A percentile compares a stretch with the other conserved stretches of the same genome.
Conservation (phyloP, 2,797 vertebrate species). For the Tamandua tetradactyla region DNA sequence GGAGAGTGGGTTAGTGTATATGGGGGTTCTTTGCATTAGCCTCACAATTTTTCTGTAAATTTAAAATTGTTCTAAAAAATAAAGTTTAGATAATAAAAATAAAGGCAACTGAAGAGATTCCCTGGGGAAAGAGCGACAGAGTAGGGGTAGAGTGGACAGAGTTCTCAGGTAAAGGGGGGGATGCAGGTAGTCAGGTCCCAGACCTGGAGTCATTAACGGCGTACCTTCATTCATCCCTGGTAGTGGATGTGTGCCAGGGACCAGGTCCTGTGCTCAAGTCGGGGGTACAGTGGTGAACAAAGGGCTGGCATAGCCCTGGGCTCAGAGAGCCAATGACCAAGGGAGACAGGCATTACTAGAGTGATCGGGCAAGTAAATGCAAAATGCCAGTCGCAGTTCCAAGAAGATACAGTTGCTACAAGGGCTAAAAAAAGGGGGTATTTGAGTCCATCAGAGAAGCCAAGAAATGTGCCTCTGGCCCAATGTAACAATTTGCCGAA, state of each 20-base stretch:
- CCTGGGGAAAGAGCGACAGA: not conserved
- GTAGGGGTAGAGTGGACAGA: not conserved
- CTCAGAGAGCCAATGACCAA: not conserved
- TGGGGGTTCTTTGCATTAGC: not conserved
- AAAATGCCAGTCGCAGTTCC: not conserved
- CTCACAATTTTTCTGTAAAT: not conserved
- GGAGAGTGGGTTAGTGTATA: not conserved
- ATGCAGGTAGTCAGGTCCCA: not conserved
- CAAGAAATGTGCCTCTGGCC: not conserved
- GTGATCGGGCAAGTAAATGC: not conserved
- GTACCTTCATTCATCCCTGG: not conserved
- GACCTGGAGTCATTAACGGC: not conserved
- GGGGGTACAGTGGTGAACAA: not conserved
- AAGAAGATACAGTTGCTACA: accelerated
- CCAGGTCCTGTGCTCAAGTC: not conserved
- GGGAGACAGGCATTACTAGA: not conserved
- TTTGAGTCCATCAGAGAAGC: not conserved
- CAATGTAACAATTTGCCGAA: not conserved
- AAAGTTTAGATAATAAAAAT: not conserved
- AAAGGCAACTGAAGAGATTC: not conserved
- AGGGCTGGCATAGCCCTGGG: not conserved
- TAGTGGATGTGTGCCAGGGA: not conserved
- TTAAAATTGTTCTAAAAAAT: not conserved
- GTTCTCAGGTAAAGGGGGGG: not conserved
- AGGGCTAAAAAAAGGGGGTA: not conserved